Percentiles rank a stretch among this genome's conserved stretches.
Evolutionary conservation across 2,113 vertebrate species (phyloP).

Genomic region (Eira barbara): DNA sequence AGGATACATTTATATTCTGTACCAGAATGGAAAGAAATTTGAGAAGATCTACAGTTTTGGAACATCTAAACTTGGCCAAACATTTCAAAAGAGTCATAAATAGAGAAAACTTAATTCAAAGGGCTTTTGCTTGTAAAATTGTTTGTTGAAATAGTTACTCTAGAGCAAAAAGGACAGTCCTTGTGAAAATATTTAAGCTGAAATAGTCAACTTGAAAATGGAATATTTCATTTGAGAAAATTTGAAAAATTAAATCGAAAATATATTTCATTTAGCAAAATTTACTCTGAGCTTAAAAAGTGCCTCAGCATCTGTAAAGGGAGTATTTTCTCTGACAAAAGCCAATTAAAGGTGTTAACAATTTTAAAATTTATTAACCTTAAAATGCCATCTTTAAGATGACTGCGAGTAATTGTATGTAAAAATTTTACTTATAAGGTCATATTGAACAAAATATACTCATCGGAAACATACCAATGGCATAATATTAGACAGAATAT

Average conservation of each 20-base stretch:
- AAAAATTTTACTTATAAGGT: not conserved
- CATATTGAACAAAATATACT: not conserved
- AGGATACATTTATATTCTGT: not conserved
- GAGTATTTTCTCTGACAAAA: not conserved
- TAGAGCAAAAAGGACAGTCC: not conserved
- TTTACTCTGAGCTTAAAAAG: not conserved
- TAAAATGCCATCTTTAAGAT: not conserved
- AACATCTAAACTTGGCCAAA: not conserved
- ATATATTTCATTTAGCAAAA: not conserved
- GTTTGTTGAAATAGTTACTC: not conserved
- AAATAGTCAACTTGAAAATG: not conserved
- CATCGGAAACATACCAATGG: not conserved
- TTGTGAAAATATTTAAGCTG: not conserved
- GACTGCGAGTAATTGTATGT: not conserved
- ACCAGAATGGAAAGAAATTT: not conserved
- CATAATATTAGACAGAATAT: not conserved
- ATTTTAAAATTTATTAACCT: constrained; percentile 18
- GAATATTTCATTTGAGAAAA: not conserved
- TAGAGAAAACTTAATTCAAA: not conserved
- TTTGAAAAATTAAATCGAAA: constrained; percentile 18
- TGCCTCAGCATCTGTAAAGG: not conserved
- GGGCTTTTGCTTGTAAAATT: not conserved
- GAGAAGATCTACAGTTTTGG: not conserved
- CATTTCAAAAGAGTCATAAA: not conserved
- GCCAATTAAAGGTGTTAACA: not conserved